Evolutionary conservation across 1,140 invertebrate species (phyloP), one percentile per base, ranked within the genome.

Genomic region (Polypedilum vanderplanki): DNA sequence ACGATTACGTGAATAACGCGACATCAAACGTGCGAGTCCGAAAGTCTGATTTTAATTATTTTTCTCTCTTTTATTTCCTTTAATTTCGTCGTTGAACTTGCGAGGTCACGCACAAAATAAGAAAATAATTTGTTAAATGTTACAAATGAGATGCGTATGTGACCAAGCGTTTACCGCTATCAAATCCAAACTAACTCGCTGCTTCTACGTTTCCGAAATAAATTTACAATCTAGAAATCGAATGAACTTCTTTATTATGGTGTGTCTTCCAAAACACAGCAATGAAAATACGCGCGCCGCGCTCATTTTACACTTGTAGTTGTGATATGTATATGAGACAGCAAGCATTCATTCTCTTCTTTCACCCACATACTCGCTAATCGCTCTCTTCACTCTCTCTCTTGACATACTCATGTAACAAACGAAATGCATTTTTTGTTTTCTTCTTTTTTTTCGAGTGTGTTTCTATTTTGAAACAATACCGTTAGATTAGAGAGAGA

Each of bases 101-200:
- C 46, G 46, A 57, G 46, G 46, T 57, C 46, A 57, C 46, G 46
- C 46, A 57, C 46, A n/a, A 57, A n/a, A 12, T n/a, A n/a, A 15
- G 40, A 41, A 46, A 46, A 46, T 46, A 57, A 57, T 57, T 57
- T 57, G 46, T 57, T 15, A 57, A 57, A 57, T n/a, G n/a, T 12
- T 46, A 4, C 8, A 12, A 57, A 57, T 57, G 46, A 33, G 24
- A 33, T 57, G 12, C 9, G 46, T 57, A 57, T 57, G 46, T 57
- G 46, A 70, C 65, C 20, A 20, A 22, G 17, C 65, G 18, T 70
- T 70, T 70, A 70, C 65, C 65, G 65, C 65, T 70, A 70, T 70
- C 65, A 70, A 18, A 18, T 20, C 3, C 7, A 70, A 70, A 70
- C 20, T 18, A 18, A n/a, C 9, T 70, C 10, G 46, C 65, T 70